phyloP scores from a whole-genome alignment of 1,140 invertebrate genomes.

The Eriocheir sinensis region DNA sequence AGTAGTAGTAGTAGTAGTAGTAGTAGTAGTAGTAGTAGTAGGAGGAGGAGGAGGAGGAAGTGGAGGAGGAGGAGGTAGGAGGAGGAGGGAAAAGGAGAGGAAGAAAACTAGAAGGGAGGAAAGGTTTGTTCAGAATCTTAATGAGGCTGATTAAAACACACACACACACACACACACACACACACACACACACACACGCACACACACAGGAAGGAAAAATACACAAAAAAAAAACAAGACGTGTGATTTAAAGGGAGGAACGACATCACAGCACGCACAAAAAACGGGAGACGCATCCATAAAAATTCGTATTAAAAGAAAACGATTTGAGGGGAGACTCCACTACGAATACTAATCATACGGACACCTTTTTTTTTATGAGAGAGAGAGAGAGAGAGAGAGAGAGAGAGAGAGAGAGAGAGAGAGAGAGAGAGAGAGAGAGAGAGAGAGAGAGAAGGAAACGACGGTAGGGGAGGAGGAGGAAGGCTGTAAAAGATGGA shows the following conservation, averaged over 20 bases:
- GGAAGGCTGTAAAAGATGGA: no score
- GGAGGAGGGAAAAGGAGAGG: not conserved
- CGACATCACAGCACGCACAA: no score
- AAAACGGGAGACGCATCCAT: no score
- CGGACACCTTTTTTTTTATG: not conserved
- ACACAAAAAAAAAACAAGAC: no score
- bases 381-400: not conserved
- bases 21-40: not conserved
- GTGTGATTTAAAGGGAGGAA: no score
- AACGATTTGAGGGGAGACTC: no score
- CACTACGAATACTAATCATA: no score
- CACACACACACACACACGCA: no score
- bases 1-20: not conserved
- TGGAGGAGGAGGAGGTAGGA: not conserved
- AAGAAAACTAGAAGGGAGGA: not conserved
- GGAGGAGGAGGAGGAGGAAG: not conserved
- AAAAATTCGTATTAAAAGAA: no score
- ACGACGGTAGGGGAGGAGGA: not conserved
- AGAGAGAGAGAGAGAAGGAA: not conserved
- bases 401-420: slow-evolving; percentile 15
- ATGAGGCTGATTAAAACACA: not conserved
- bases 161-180: no score
- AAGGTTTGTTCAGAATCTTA: not conserved
- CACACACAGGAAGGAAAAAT: no score
- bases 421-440: not conserved